These are phyloP conservation scores for Euplexia lucipara DNA, from an alignment of 2,888 invertebrate genomes.

Conservation along the genomic window DNA sequence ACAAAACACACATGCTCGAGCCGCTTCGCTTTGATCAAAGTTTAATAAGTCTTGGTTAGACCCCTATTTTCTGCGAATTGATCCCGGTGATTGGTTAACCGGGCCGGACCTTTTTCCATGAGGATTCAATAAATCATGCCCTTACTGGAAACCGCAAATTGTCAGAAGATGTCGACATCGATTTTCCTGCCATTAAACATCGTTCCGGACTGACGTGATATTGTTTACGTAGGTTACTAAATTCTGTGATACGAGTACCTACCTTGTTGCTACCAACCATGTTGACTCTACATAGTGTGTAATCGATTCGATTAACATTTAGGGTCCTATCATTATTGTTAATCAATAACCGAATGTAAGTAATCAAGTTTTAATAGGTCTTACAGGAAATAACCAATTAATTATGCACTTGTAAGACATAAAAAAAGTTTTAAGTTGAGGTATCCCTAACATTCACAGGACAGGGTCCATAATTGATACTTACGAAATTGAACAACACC, in stretches of 20 bases:
- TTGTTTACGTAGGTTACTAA: neutral
- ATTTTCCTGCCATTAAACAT: neutral
- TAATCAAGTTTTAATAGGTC: no score
- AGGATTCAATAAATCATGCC: conserved; percentile 27
- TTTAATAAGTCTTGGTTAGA: conserved; percentile 16
- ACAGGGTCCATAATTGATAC: no score
- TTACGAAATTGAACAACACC: neutral
- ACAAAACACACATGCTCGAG: no score
- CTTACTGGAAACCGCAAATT: conserved; percentile 8
- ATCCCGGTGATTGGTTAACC: conserved; percentile 19
- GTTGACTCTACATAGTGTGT: no score
- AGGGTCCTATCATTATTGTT: no score
- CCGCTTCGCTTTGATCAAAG: neutral
- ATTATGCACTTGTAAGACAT: no score
- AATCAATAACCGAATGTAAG: no score
- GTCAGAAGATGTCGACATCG: neutral
- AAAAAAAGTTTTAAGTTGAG: no score
- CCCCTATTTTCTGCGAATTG: conserved; percentile 15
- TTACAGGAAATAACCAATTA: no score
- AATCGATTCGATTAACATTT: no score
- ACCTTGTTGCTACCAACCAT: no score
- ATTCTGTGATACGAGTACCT: neutral
- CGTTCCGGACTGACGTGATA: neutral
- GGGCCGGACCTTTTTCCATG: neutral
- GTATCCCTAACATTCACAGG: no score